These are phyloP conservation scores for Sclerodermus sp. DNA, from an alignment of 2,888 invertebrate genomes.

Conservation along the genomic window DNA sequence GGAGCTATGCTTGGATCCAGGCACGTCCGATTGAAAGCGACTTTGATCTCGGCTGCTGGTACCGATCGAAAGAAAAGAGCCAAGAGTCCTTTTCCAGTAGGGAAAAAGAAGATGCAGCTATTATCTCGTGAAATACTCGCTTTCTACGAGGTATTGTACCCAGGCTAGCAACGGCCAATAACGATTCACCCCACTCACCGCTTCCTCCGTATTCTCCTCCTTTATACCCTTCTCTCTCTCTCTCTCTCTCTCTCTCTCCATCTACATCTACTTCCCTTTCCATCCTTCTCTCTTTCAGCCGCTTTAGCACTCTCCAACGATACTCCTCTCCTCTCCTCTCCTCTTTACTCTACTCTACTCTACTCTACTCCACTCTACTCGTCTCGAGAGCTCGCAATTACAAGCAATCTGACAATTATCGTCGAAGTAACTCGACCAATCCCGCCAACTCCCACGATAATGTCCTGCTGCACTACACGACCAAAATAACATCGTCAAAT, in stretches of 20 bases:
- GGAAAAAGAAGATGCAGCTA: conserved; percentile 9
- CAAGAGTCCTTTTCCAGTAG: background rate
- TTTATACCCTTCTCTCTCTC: conserved; percentile 18
- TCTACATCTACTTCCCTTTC: conserved; percentile 20
- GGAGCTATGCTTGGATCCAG: background rate
- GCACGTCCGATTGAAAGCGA: background rate
- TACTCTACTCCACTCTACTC: conserved; percentile 28
- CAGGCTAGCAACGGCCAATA: conserved; percentile 30
- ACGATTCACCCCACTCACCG: conserved; percentile 17
- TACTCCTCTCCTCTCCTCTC: conserved; percentile 10
- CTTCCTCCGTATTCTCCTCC: conserved; percentile 20
- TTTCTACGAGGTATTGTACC: conserved; percentile 26
- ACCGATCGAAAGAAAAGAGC: background rate
- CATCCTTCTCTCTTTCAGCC: conserved; percentile 16
- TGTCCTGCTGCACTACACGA: background rate
- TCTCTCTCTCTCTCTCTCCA: conserved; percentile 19
- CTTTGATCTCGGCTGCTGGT: too few species aligned
- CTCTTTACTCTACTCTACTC: conserved; percentile 1
- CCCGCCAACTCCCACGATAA: conserved; percentile 30
- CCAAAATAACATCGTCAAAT: conserved; percentile 9
- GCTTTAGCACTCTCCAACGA: conserved; percentile 7
- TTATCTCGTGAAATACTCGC: conserved; percentile 8
- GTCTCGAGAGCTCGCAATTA: conserved; percentile 53
- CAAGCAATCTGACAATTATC: conserved; percentile 53
- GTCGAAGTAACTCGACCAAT: conserved; percentile 29